Evolutionary conservation across 2,888 invertebrate genomes (phyloP).

Genomic region (Ischnura elegans): DNA sequence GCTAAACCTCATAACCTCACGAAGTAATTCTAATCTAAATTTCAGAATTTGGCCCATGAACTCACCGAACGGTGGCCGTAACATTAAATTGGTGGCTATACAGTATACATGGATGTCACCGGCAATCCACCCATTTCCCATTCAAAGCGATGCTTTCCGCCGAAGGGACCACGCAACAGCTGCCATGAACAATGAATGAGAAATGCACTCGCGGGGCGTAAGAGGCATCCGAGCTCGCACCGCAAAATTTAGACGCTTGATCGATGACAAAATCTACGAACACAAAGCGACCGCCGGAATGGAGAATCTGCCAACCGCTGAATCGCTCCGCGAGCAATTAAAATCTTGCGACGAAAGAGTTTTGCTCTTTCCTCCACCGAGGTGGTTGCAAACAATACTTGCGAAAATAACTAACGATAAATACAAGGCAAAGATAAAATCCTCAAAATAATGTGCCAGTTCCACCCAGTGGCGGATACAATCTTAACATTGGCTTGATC

Average conservation of each 20-base stretch:
- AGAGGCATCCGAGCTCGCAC: neutral
- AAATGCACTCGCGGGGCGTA: neutral
- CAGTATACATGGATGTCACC: neutral
- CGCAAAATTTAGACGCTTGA: neutral
- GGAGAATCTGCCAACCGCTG: too few species aligned
- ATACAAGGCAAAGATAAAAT: too few species aligned
- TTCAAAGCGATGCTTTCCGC: neutral
- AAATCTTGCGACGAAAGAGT: too few species aligned
- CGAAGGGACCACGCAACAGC: neutral
- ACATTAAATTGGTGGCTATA: conserved; percentile 23
- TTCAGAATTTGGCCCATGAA: neutral
- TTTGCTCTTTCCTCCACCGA: too few species aligned
- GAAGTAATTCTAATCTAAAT: neutral
- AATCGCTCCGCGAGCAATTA: too few species aligned
- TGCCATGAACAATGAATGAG: conserved; percentile 24
- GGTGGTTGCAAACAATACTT: too few species aligned
- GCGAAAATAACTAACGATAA: too few species aligned
- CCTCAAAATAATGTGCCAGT: too few species aligned
- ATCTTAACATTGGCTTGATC: too few species aligned
- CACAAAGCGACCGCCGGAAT: neutral
- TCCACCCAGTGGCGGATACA: too few species aligned
- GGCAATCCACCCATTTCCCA: neutral
- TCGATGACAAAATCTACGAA: neutral
- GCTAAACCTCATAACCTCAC: neutral
- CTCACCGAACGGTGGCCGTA: neutral